These are phyloP conservation scores for Microtus montanus DNA, from an alignment of 2,113 vertebrate genomes.

Conservation along the genomic window DNA sequence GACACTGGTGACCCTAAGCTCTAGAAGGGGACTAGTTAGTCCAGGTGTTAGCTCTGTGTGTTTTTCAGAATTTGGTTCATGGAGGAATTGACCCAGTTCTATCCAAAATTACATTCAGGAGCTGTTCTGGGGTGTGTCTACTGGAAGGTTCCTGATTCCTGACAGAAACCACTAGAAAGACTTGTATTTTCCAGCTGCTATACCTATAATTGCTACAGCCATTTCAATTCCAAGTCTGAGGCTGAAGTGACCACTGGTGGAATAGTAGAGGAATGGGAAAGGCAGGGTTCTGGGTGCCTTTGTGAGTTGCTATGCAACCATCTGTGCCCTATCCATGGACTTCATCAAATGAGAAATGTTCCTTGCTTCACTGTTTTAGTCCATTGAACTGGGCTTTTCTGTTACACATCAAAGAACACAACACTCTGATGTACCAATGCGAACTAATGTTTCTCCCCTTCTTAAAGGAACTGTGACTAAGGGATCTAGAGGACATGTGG, in stretches of 20 bases:
- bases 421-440: not conserved
- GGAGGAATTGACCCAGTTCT: not conserved
- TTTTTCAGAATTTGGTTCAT: slow-evolving; percentile 7
- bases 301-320: slow-evolving; percentile 18
- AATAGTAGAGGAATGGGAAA: not conserved
- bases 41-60: not conserved
- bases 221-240: slow-evolving; percentile 44
- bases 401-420: not conserved
- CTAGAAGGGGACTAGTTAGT: not conserved
- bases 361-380: slow-evolving; percentile 6
- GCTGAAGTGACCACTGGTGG: not conserved
- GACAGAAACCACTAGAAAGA: slow-evolving; percentile 35
- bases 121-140: slow-evolving; percentile 7
- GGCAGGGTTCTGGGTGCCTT: not conserved
- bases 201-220: not conserved
- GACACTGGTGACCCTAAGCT: not conserved
- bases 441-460: slow-evolving; percentile 8
- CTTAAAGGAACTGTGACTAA: not conserved
- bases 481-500: not conserved
- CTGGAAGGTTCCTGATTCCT: slow-evolving; percentile 25
- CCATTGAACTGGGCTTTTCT: not conserved
- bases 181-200: not conserved
- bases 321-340: not conserved
- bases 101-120: not conserved
- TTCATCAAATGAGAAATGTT: not conserved